Conservation (phyloP, 2,797 vertebrate species). For the Setipinna tenuifilis region DNA sequence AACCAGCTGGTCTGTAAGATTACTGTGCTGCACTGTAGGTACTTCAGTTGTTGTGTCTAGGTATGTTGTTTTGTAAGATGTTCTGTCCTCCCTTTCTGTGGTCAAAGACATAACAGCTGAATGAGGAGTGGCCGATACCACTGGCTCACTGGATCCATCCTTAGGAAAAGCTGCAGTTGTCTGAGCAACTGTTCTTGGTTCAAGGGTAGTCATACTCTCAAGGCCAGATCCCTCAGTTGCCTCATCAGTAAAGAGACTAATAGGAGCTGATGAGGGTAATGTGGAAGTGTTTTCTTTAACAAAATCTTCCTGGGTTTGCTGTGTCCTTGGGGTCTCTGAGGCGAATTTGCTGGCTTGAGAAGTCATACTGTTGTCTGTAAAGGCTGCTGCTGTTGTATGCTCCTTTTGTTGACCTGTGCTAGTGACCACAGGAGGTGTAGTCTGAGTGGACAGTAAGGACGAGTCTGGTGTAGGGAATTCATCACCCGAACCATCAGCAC, state of each 20-base stretch:
- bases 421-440: conserved; percentile 8
- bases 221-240: neutral
- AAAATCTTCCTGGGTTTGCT: neutral
- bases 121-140: neutral
- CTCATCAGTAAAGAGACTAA: neutral
- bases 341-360: neutral
- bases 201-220: neutral
- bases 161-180: neutral
- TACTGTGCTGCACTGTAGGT: neutral
- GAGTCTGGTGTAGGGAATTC: conserved; percentile 11
- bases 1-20: conserved; percentile 66
- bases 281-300: neutral
- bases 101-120: neutral
- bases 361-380: neutral
- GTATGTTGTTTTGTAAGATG: neutral
- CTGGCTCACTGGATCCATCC: neutral
- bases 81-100: neutral
- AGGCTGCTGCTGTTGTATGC: neutral
- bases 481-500: conserved; percentile 34
- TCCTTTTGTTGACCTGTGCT: neutral
- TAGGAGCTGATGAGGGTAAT: neutral
- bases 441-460: conserved; percentile 35
- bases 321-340: neutral
- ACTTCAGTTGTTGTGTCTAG: neutral
- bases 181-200: neutral